Evolutionary conservation across 2,113 vertebrate species (phyloP), one percentile per base, ranked within the genome.

Genomic region (Oreocharis arfaki): DNA sequence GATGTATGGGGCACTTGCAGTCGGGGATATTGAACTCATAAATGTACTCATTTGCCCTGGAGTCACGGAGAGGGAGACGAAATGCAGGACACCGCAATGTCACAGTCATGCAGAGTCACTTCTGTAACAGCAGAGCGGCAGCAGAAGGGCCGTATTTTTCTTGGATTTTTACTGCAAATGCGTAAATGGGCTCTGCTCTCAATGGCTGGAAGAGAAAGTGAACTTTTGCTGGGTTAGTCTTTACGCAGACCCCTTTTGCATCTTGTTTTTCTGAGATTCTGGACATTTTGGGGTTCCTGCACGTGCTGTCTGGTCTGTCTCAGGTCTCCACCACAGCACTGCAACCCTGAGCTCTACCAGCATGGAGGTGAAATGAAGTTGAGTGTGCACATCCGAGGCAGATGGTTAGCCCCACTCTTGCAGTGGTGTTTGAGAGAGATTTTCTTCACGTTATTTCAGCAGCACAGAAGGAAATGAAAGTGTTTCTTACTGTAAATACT

Each of bases 401-500:
- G 71, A 80, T 84, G 76, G 68, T 39, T 55, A 65, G 57, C 49
- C n/a, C 30, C 41, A 56, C 28, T 68, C 69, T 75, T 84, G 86
- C 73, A 92, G 69, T 17, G 37, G 27, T 46, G 46, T 87, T 68
- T 82, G 33, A 89, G 53, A 80, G 61, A 59, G 55, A 75, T 90
- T 96, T 90, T 94, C 86, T 90, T 92, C 65, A 9, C 73, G 46
- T 76, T 44, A 27, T 75, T 94, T 92, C 41, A 79, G 73, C 77
- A 79, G 90, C 61, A 89, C 69, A 95, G 83, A 92, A 87, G 96
- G 96, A 96, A 97, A 96, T 68, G 96, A 96, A 96, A 97, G 92
- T 80, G 67, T 92, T 91, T 85, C 93, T 95, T 93, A 22, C 95
- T 73, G 79, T 56, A 96, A 95, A 97, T 94, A 49, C 89, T 94